Conservation (phyloP, 1,140 invertebrate species). For the Papilio glaucus region DNA sequence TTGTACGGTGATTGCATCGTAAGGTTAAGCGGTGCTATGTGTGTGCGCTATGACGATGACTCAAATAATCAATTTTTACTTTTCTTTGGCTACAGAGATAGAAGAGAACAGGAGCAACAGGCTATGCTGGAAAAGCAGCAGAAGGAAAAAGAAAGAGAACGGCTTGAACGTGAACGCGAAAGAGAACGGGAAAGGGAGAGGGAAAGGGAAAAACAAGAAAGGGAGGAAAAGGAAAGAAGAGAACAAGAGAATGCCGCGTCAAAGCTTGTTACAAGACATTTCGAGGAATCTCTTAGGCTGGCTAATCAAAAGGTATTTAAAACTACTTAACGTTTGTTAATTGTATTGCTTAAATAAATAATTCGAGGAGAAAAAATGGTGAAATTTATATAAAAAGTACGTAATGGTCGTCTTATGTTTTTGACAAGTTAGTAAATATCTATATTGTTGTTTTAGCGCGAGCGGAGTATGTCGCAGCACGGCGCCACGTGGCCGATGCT, state of each 20-base stretch:
- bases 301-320: conserved; percentile 90
- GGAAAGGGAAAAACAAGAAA: conserved; percentile 84
- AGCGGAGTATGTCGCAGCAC: conserved; percentile 67
- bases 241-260: conserved; percentile 88
- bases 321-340: background rate
- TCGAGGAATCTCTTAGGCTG: conserved; percentile 92
- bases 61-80: background rate
- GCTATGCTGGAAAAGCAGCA: conserved; percentile 85
- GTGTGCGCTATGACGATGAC: no score
- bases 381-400: background rate
- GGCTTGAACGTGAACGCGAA: conserved; percentile 82
- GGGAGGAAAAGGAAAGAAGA: conserved; percentile 86
- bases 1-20: no score
- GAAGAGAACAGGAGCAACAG: conserved; percentile 86
- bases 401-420: background rate
- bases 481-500: conserved; percentile 76
- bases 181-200: conserved; percentile 82
- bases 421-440: conserved; percentile 19
- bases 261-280: conserved; percentile 92
- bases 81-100: conserved; percentile 82
- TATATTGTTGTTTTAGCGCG: conserved; percentile 67
- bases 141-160: conserved; percentile 85
- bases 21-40: no score
- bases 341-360: background rate
- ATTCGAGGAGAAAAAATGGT: background rate